Evolutionary conservation across 2,888 invertebrate species (phyloP), one percentile per base, ranked within the genome.

Genomic region (Urechis unicinctus): DNA sequence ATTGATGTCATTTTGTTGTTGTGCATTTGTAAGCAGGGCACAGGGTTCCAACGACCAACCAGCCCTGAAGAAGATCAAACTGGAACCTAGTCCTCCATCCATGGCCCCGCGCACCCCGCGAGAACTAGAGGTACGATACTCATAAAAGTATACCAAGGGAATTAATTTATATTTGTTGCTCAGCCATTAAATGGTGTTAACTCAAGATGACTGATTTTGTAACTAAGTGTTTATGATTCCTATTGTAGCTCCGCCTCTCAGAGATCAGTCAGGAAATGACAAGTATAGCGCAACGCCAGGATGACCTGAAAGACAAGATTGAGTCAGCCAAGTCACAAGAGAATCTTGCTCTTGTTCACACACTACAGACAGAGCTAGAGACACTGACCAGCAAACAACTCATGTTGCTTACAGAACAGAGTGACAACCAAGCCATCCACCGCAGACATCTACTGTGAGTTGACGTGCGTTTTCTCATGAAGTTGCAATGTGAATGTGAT

Each of bases 261-360:
- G 74, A 74, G 55, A 78, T 82, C 52, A 75, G 74, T 24, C 78
- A 80, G 46, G 81, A 81, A 63, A 61, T 82, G 57, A 73, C 77
- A 25, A 62, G 68, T 24, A 68, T 80, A 50, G 72, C 70, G 29
- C 71, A 75, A 48, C 70, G 76, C 54, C 77, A 78, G 50, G 80
- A 81, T 52, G 78, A 79, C 52, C 64, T 81, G 50, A 71, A 77
- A 56, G 65, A 67, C n/a, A 73, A 75, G 55, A 66, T 79, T 31
- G 70, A 73, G 44, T 68, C 71, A 52, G 74, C 74, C 17, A 68
- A 73, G 55, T 76, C 76, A 46, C 61, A 67, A 24, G 70, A 74
- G 46, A 76, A 79, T 50, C 68, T 67, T 44, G 67, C 69, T 66
- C 68, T 67, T 31, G 66, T 72, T 4, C 71, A 72, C 46, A 66